Conservation (phyloP, 2,113 vertebrate genomes). For the Cebus imitator region DNA sequence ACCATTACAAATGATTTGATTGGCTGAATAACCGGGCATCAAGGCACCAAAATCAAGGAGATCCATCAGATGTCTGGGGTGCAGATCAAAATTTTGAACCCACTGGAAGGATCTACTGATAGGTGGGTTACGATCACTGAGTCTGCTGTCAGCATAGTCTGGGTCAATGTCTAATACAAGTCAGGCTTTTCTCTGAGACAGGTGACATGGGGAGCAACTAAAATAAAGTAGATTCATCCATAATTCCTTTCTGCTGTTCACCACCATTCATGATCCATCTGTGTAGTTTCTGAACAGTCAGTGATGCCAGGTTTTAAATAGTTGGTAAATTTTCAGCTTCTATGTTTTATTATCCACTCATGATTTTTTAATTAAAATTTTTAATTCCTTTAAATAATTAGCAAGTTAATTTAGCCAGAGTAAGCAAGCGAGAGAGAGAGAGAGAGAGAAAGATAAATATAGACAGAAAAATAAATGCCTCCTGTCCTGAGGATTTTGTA, state of each 20-base stretch:
- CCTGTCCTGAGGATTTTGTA: neutral
- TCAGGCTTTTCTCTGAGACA: constrained; percentile 92
- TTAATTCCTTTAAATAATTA: constrained; percentile 83
- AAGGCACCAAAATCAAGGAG: constrained; percentile 80
- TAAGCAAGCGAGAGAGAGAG: neutral
- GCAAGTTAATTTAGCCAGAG: neutral
- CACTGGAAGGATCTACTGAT: constrained; percentile 90
- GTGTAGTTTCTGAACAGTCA: constrained; percentile 71
- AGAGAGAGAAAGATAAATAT: neutral
- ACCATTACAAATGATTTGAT: constrained; percentile 94
- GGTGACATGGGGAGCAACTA: constrained; percentile 91
- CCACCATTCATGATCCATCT: constrained; percentile 83
- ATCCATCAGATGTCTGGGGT: neutral
- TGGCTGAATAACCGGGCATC: constrained; percentile 92
- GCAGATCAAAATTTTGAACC: constrained; percentile 79
- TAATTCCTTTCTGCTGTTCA: constrained; percentile 81
- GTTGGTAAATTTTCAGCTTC: constrained; percentile 87
- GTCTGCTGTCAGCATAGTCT: constrained; percentile 93
- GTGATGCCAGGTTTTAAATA: constrained; percentile 72
- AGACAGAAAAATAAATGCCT: neutral
- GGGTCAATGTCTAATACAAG: constrained; percentile 91
- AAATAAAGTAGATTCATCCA: constrained; percentile 84
- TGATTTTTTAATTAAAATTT: constrained; percentile 84
- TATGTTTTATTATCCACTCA: constrained; percentile 82
- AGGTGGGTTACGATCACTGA: constrained; percentile 91